Evolutionary conservation across 2,113 vertebrate species (phyloP).

Genomic region (Hippopotamus amphibius): DNA sequence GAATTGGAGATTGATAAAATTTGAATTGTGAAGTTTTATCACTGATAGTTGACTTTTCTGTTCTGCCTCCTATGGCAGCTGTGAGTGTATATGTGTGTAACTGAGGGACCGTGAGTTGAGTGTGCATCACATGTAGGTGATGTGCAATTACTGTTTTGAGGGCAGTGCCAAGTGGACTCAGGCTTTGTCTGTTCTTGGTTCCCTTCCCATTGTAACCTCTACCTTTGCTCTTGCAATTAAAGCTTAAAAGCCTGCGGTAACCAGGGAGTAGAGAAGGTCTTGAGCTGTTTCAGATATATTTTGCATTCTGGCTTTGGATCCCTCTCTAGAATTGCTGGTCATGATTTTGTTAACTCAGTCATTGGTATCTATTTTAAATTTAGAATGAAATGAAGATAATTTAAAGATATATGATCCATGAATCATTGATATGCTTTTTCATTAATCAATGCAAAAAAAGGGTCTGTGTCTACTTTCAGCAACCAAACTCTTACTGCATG

Average conservation of each 20-base stretch:
- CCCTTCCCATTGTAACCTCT: background rate
- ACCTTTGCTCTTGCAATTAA: background rate
- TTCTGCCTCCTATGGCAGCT: background rate
- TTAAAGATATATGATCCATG: background rate
- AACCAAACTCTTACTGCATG: background rate
- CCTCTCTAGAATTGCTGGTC: background rate
- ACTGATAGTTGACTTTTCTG: background rate
- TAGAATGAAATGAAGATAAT: background rate
- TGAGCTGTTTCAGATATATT: background rate
- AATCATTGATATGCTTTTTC: background rate
- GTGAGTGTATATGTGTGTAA: background rate
- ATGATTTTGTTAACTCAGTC: background rate
- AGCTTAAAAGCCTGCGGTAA: background rate
- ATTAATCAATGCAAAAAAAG: background rate
- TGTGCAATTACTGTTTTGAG: background rate
- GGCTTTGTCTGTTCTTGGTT: background rate
- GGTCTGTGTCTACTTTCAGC: background rate
- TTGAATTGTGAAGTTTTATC: background rate
- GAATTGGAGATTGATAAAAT: background rate
- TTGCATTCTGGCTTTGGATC: background rate
- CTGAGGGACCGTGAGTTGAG: background rate
- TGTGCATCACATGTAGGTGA: background rate
- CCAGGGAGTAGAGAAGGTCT: background rate
- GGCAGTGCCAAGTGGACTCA: background rate
- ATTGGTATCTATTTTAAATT: conserved; percentile 26